A percentile compares a stretch with the other conserved stretches of the same genome.
Evolutionary conservation across 1,140 invertebrate genomes (phyloP).

Genomic region (Ooceraea biroi): DNA sequence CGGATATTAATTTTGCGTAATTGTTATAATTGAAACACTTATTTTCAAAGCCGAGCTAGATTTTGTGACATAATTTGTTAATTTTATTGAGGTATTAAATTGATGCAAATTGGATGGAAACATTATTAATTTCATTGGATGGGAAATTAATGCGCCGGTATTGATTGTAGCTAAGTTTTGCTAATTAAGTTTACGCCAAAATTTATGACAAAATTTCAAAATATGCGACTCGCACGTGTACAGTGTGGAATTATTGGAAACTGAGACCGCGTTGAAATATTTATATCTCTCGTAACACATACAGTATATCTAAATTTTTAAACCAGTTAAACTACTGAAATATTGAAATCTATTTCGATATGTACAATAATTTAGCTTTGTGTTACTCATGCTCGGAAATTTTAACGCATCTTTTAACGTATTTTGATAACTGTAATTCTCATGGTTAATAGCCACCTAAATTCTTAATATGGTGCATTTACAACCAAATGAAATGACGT

Average conservation of each 20-base stretch:
- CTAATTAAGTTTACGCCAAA: constrained; percentile 1
- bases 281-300: not conserved
- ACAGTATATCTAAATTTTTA: not conserved
- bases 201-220: not conserved
- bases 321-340: not conserved
- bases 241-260: not conserved
- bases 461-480: not conserved
- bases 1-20: constrained; percentile 16
- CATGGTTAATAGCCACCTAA: constrained; percentile 10
- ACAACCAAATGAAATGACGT: not conserved
- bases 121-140: constrained; percentile 15
- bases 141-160: not conserved
- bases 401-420: not conserved
- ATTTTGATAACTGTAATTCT: constrained; percentile 2
- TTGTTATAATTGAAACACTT: constrained; percentile 23
- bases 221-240: no score
- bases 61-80: constrained; percentile 42
- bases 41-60: constrained; percentile 3
- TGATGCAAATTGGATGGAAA: constrained; percentile 8
- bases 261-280: not conserved
- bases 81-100: constrained; percentile 15
- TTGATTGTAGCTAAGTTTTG: not conserved
- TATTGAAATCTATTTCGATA: not conserved
- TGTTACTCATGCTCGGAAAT: constrained; percentile 7
- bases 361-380: not conserved